These are phyloP conservation scores for Parauchenoglanis ngamensis DNA, from an alignment of 2,797 vertebrate genomes.

Conservation along the genomic window DNA sequence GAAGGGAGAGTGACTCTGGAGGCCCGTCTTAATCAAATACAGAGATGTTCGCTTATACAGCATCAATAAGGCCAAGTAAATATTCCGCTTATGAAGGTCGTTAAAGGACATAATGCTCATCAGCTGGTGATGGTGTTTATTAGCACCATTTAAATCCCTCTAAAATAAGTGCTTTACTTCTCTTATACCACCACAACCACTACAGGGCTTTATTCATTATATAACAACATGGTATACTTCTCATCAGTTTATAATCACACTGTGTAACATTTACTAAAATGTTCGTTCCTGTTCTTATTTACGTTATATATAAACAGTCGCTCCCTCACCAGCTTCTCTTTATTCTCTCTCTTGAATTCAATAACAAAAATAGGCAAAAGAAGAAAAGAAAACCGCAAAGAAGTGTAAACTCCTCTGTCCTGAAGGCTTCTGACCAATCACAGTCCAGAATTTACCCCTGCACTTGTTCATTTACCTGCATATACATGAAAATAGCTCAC, in stretches of 20 bases:
- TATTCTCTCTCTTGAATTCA: not conserved
- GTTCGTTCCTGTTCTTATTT: not conserved
- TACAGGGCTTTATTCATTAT: not conserved
- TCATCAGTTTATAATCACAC: not conserved
- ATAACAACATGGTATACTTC: no score
- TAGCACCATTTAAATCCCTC: not conserved
- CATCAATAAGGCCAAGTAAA: not conserved
- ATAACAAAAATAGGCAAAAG: not conserved
- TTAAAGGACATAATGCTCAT: not conserved
- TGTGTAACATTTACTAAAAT: no score
- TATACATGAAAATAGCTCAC: not conserved
- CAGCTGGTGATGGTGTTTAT: not conserved
- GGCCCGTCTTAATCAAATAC: constrained; percentile 10
- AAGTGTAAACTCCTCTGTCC: not conserved
- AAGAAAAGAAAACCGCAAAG: not conserved
- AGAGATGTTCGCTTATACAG: not conserved
- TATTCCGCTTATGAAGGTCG: not conserved
- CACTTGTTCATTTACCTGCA: not conserved
- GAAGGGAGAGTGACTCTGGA: constrained; percentile 6
- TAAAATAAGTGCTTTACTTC: not conserved
- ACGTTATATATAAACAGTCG: not conserved
- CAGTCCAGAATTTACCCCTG: not conserved
- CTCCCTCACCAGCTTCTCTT: not conserved
- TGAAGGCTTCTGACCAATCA: not conserved
- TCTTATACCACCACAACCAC: not conserved